Percentiles rank a stretch among this genome's conserved stretches.
These are phyloP conservation scores for Prinia subflava DNA, from an alignment of 2,113 vertebrate species.

Conservation along the genomic window DNA sequence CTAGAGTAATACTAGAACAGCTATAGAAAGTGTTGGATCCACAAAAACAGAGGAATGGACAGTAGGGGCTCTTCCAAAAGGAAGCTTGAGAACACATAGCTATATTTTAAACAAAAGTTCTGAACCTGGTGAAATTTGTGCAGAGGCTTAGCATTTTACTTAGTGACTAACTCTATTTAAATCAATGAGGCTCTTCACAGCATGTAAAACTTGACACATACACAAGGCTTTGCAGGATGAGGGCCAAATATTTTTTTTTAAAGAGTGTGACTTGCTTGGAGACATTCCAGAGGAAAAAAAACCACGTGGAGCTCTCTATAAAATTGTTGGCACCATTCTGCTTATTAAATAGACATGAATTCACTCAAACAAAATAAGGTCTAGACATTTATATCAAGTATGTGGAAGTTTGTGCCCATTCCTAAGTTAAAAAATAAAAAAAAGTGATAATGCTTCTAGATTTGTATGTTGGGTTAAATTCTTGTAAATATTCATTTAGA, in stretches of 20 bases:
- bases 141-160: background rate
- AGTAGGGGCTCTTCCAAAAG: background rate
- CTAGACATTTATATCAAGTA: slow-evolving; percentile 8
- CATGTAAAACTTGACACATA: slow-evolving; percentile 3
- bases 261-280: slow-evolving; percentile 37
- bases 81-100: background rate
- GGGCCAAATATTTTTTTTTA: background rate
- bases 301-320: background rate
- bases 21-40: background rate
- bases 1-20: background rate
- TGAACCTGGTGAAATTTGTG: background rate
- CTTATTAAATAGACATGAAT: slow-evolving; percentile 23
- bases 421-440: background rate
- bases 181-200: slow-evolving; percentile 8
- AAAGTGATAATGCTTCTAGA: background rate
- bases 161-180: background rate
- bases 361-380: slow-evolving; percentile 18
- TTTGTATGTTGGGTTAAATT: background rate
- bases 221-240: slow-evolving; percentile 5
- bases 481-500: background rate
- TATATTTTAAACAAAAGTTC: background rate
- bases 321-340: slow-evolving; percentile 20
- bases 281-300: background rate
- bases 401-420: background rate
- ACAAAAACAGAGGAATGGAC: background rate